Evolutionary conservation across 2,113 vertebrate species (phyloP).

Genomic region (Barbus barbus): DNA sequence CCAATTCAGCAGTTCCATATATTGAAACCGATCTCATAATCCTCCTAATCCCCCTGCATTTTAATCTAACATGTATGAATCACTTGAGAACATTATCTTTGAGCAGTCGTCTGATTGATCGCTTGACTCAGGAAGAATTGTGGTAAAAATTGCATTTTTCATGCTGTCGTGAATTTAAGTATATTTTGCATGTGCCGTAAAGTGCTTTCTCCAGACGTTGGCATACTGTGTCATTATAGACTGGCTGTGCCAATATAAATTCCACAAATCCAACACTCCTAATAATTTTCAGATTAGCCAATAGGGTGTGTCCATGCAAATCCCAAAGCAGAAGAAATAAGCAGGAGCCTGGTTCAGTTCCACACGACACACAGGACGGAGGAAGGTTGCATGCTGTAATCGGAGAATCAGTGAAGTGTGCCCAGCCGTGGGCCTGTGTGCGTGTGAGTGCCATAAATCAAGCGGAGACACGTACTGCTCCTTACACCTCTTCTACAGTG

Average conservation of each 20-base stretch:
- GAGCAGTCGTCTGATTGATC: slow-evolving; percentile 2
- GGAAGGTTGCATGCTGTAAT: slow-evolving; percentile 23
- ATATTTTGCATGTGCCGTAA: slow-evolving; percentile 26
- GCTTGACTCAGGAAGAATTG: background rate
- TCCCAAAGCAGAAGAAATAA: slow-evolving; percentile 36
- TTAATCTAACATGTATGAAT: slow-evolving; percentile 16
- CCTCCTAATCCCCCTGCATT: slow-evolving; percentile 13
- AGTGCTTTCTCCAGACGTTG: slow-evolving; percentile 27
- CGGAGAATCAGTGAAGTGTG: slow-evolving; percentile 28
- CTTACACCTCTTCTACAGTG: slow-evolving; percentile 41
- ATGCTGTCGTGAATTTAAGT: background rate
- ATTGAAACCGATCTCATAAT: slow-evolving; percentile 25
- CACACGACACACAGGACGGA: background rate
- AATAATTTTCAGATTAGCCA: slow-evolving; percentile 51
- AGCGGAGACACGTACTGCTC: slow-evolving; percentile 12
- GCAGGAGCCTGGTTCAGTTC: slow-evolving; percentile 1
- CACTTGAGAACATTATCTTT: background rate
- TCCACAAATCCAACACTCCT: slow-evolving; percentile 31
- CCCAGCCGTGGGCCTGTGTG: slow-evolving; percentile 20
- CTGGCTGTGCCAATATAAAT: slow-evolving; percentile 28
- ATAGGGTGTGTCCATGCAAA: slow-evolving; percentile 30
- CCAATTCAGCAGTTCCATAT: background rate
- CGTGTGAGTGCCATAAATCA: slow-evolving; percentile 31
- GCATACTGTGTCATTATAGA: slow-evolving; percentile 40
- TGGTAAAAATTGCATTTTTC: background rate